These are phyloP conservation scores for Poecilia picta DNA, from an alignment of 2,797 vertebrate genomes.

Conservation along the genomic window DNA sequence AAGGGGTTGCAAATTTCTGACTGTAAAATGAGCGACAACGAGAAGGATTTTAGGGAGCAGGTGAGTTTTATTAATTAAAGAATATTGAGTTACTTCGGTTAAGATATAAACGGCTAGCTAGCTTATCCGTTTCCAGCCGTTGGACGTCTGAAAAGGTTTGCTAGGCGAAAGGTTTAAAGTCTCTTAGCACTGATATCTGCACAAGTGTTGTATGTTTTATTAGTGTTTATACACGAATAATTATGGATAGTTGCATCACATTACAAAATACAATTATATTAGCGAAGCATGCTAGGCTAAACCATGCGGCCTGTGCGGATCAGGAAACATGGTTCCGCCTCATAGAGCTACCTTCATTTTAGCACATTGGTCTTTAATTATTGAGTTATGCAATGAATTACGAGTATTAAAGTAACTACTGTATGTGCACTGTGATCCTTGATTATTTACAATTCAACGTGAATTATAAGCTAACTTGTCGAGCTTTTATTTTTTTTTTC, in stretches of 20 bases:
- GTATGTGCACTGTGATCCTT: background rate
- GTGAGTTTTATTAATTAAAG: constrained; percentile 55
- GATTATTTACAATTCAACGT: background rate
- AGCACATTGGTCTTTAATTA: background rate
- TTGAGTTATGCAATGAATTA: background rate
- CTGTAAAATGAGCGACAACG: constrained; percentile 77
- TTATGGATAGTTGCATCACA: background rate
- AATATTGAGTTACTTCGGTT: background rate
- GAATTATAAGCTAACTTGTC: constrained; percentile 29
- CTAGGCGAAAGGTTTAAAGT: background rate
- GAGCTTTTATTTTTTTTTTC: constrained; percentile 30
- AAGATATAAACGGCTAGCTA: constrained; percentile 26
- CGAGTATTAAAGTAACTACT: background rate
- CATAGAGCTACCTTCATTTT: constrained; percentile 5
- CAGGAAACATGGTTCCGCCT: constrained; percentile 8
- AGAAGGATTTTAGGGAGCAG: constrained; percentile 76
- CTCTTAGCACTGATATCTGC: background rate
- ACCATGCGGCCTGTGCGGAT: constrained; percentile 30
- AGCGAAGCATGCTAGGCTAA: background rate
- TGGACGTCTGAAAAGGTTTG: background rate
- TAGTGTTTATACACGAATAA: background rate
- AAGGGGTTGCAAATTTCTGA: background rate
- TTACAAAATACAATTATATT: background rate
- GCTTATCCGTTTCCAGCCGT: constrained; percentile 12
- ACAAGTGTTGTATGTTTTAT: background rate